Percentiles rank a stretch among this genome's conserved stretches.
Evolutionary conservation across 2,888 invertebrate species (phyloP).

Genomic region (Cylloceria caligata): DNA sequence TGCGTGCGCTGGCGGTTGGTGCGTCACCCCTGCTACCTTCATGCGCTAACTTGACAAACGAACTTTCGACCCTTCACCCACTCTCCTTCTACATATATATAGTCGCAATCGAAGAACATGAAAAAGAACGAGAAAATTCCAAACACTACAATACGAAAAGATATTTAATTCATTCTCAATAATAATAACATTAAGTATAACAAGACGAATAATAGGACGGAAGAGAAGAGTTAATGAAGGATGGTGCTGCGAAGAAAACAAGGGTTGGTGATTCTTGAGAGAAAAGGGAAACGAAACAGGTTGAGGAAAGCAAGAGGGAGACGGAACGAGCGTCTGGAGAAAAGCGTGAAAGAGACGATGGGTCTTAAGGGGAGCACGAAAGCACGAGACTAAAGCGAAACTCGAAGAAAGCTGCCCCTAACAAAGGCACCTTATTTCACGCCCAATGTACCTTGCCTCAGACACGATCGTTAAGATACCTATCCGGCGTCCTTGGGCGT

Average conservation of each 20-base stretch:
- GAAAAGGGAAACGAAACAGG: conserved; percentile 24
- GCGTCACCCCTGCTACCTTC: conserved; percentile 47
- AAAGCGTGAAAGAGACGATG: conserved; percentile 52
- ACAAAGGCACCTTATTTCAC: conserved; percentile 81
- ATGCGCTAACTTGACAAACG: conserved; percentile 35
- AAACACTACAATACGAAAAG: neutral
- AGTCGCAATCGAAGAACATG: conserved; percentile 18
- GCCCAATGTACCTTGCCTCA: conserved; percentile 79
- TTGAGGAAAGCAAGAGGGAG: neutral
- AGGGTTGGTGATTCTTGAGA: conserved; percentile 28
- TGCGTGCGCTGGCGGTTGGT: conserved; percentile 58
- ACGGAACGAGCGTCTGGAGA: conserved; percentile 29
- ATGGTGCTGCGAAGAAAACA: conserved; percentile 18
- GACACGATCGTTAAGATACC: conserved; percentile 82
- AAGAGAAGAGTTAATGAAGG: conserved; percentile 47
- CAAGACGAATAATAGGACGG: neutral
- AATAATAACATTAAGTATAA: neutral
- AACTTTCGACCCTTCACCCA: conserved; percentile 43
- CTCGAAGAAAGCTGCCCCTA: conserved; percentile 69
- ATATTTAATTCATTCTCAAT: neutral
- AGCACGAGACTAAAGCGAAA: conserved; percentile 15
- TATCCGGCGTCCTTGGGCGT: conserved; percentile 72
- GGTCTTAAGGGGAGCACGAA: conserved; percentile 40
- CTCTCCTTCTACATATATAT: neutral
- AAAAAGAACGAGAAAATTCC: neutral